Evolutionary conservation across 2,888 invertebrate genomes (phyloP), one percentile per base, ranked within the genome.

Genomic region (Hipparchia semele): DNA sequence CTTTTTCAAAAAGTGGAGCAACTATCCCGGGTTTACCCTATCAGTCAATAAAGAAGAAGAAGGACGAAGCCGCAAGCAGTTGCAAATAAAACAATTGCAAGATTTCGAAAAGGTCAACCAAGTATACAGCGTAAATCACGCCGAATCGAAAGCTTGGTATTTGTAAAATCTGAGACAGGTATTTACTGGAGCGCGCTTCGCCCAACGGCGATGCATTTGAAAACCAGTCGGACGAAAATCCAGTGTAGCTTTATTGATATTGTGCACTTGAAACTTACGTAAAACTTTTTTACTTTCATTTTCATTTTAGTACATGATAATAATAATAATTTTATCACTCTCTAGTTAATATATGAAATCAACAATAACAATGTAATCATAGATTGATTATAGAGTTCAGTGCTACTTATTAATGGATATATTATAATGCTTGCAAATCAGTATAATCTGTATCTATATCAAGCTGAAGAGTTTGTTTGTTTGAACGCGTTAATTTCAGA

Each of bases 111-210:
- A 13, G 69, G 39, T 53, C 69, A 13, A 61, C 53, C 53, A 12
- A 53, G 61, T 33, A 60, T 60, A 60, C n/a, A 69, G 53, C 51
- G 59, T 53, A 61, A 69, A 54, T 49, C 69, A 49, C 60, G 9
- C 60, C n/a, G n/a, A 54, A 69, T n/a, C 33, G 69, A 53, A 69
- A 53, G 39, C 60, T 60, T 13, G 61, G 61, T 61, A 69, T 69
- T 69, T 69, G 61, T 61, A 61, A 69, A 69, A 61, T 69, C 69
- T 69, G 60, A 69, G 69, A 69, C 60, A 69, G 69, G 60, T 53
- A 69, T 69, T 61, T 45, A 61, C 61, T 39, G 39, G 68, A 68
- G 69, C 51, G 39, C 60, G 61, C 69, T 61, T 61, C 60, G 69
- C 53, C 69, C 53, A 39, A 39, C 53, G 61, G 69, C 61, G 33